These are phyloP conservation scores for Poeciliopsis turrubarensis DNA, from an alignment of 2,113 vertebrate genomes.

Conservation along the genomic window DNA sequence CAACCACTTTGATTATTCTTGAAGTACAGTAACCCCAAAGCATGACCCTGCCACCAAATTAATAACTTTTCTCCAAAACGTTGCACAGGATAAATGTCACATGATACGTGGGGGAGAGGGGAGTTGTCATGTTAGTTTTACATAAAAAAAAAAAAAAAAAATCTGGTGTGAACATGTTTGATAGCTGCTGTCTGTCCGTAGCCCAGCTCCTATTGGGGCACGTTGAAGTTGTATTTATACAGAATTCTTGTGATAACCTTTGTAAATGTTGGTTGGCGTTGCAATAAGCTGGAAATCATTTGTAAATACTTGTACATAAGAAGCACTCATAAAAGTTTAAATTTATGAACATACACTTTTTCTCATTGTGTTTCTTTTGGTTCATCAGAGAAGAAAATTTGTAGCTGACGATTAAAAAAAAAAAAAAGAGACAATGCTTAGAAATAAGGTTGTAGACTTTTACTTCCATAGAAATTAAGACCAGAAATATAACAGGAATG, in stretches of 20 bases:
- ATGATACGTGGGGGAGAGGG: neutral
- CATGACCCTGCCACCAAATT: neutral
- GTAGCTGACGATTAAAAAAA: too few relatives aligned
- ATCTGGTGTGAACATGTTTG: neutral
- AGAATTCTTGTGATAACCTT: neutral
- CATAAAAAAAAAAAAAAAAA: neutral
- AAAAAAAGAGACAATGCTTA: neutral
- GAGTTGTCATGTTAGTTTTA: neutral
- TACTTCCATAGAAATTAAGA: neutral
- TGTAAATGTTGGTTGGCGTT: neutral
- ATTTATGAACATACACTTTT: too few relatives aligned
- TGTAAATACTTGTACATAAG: slow-evolving; percentile 48
- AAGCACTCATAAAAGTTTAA: too few relatives aligned
- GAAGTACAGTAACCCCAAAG: neutral
- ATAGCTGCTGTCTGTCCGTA: neutral
- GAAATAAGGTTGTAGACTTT: neutral
- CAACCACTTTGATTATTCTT: too few relatives aligned
- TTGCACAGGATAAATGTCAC: neutral
- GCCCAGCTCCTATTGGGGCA: slow-evolving; percentile 1
- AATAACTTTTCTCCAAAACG: too few relatives aligned
- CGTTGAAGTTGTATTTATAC: slow-evolving; percentile 21
- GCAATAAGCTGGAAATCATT: neutral
- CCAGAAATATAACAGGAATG: neutral
- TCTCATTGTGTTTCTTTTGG: too few relatives aligned
- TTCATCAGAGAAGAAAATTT: too few relatives aligned